These are phyloP conservation scores for Menidia menidia DNA, from an alignment of 2,797 vertebrate genomes.

Conservation along the genomic window DNA sequence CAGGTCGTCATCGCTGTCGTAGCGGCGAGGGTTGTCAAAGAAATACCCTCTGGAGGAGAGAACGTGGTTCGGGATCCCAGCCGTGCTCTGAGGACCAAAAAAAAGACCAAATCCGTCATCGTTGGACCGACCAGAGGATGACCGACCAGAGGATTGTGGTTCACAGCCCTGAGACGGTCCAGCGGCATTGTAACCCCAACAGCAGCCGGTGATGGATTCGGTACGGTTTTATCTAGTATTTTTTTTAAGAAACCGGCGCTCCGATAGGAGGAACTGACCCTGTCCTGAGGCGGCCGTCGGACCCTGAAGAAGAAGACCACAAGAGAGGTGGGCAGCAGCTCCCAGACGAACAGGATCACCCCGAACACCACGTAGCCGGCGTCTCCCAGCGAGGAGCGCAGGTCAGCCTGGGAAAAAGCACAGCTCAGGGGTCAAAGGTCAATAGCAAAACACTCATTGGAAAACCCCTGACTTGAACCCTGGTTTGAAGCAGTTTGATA, in stretches of 20 bases:
- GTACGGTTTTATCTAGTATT: not conserved
- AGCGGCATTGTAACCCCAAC: too few species aligned
- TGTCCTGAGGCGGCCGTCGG: constrained; percentile 86
- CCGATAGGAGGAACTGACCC: constrained; percentile 75
- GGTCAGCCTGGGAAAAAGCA: constrained; percentile 83
- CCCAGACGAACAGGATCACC: constrained; percentile 93
- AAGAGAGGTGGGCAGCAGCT: constrained; percentile 91
- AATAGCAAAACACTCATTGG: too few species aligned
- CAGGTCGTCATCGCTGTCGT: constrained; percentile 93
- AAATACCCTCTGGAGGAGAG: constrained; percentile 91
- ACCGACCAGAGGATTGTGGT: not conserved
- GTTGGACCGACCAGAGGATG: not conserved
- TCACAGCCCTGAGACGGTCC: too few species aligned
- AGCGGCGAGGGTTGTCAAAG: constrained; percentile 95
- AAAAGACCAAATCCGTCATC: not conserved
- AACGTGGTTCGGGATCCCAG: constrained; percentile 87
- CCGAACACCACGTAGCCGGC: constrained; percentile 91
- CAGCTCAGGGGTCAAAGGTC: constrained; percentile 9
- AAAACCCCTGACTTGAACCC: too few species aligned
- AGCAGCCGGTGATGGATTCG: not conserved
- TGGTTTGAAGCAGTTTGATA: too few species aligned
- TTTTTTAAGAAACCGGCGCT: not conserved
- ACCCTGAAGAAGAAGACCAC: constrained; percentile 95
- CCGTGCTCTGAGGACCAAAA: constrained; percentile 62
- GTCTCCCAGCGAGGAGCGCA: constrained; percentile 90